Evolutionary conservation across 2,113 vertebrate species (phyloP).

Genomic region (Cacatua alba): DNA sequence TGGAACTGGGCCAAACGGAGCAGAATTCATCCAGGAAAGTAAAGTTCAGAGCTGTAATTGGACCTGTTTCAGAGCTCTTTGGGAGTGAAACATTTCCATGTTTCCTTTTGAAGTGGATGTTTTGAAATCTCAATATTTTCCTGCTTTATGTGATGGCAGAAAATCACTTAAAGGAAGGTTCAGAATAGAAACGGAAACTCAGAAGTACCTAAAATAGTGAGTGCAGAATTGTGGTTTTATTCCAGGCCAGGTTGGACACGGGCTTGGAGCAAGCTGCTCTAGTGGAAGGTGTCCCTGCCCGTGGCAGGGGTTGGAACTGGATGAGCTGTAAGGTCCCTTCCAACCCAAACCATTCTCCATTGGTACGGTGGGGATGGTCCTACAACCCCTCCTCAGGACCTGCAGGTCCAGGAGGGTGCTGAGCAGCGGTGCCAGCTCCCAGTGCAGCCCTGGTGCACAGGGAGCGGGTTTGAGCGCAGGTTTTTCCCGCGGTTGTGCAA

Average conservation of each 20-base stretch:
- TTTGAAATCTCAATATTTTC: constrained; percentile 1
- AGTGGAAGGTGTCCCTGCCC: background rate
- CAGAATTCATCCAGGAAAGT: constrained; percentile 2
- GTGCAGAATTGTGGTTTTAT: background rate
- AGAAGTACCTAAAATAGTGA: background rate
- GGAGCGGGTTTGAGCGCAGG: background rate
- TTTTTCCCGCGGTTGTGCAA: constrained; percentile 25
- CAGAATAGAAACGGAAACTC: background rate
- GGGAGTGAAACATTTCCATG: background rate
- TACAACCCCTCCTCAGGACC: background rate
- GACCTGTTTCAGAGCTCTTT: background rate
- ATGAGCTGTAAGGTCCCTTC: background rate
- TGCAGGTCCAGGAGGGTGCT: background rate
- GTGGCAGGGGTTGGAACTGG: background rate
- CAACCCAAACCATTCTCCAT: background rate
- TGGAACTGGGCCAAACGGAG: background rate
- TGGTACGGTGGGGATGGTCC: background rate
- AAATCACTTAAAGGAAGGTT: background rate
- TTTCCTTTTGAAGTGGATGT: background rate
- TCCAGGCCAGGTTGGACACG: background rate
- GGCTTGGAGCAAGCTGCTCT: background rate
- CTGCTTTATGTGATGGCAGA: background rate
- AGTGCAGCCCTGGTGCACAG: background rate
- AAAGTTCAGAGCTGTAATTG: background rate
- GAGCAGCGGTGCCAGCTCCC: background rate